Evolutionary conservation across 2,113 vertebrate species (phyloP).

Genomic region (Caloenas nicobarica): DNA sequence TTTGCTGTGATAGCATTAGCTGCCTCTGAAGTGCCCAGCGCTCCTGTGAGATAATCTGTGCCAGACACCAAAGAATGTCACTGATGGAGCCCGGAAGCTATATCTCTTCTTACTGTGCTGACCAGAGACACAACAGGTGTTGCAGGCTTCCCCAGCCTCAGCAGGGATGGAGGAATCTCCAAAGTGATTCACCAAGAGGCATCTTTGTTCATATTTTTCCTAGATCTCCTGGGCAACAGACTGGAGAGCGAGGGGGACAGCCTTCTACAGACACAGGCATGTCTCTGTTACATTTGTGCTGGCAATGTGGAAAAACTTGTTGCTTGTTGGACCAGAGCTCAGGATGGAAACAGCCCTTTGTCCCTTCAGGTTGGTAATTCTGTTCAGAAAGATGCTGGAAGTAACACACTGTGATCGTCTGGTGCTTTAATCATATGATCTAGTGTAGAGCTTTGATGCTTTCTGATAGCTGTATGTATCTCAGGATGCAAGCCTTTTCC

Average conservation of each 20-base stretch:
- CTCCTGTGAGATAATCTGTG: neutral
- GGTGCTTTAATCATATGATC: neutral
- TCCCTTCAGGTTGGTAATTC: slow-evolving; percentile 86
- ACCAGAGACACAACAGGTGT: neutral
- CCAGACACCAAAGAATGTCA: neutral
- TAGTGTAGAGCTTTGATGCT: neutral
- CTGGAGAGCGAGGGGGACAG: slow-evolving; percentile 84
- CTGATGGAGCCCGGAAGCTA: neutral
- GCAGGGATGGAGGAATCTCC: neutral
- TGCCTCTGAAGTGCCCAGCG: neutral
- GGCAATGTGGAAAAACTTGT: slow-evolving; percentile 94
- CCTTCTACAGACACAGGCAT: slow-evolving; percentile 86
- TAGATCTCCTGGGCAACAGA: slow-evolving; percentile 88
- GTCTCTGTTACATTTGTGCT: slow-evolving; percentile 95
- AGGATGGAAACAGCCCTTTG: slow-evolving; percentile 83
- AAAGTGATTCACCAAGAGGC: neutral
- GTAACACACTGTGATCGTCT: neutral
- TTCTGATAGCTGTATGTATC: neutral
- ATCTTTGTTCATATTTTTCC: neutral
- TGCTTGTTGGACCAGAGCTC: slow-evolving; percentile 89
- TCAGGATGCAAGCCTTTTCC: neutral
- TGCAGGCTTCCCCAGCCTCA: neutral
- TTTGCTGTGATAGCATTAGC: neutral
- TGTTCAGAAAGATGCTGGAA: neutral
- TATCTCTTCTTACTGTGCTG: neutral